These are phyloP conservation scores for Tangara arthus DNA, from an alignment of 2,797 vertebrate genomes.

Conservation along the genomic window DNA sequence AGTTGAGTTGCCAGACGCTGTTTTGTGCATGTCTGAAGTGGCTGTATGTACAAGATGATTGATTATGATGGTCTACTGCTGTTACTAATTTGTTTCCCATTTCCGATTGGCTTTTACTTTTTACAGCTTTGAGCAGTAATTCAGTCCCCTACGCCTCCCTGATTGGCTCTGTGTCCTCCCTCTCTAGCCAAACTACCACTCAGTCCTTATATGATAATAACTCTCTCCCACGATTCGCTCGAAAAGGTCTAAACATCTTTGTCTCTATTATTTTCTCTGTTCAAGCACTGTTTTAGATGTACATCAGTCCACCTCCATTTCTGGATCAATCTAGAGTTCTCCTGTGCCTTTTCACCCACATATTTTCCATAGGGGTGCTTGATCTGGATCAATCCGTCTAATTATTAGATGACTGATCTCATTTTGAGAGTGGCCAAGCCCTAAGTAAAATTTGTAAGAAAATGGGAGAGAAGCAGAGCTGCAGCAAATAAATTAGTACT, in stretches of 20 bases:
- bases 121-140: constrained; percentile 83
- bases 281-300: constrained; percentile 80
- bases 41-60: constrained; percentile 64
- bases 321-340: constrained; percentile 66
- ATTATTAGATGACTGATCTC: neutral
- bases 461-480: constrained; percentile 16
- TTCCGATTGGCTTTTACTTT: constrained; percentile 82
- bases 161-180: constrained; percentile 85
- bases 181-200: constrained; percentile 84
- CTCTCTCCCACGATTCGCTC: constrained; percentile 83
- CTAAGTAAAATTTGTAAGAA: neutral
- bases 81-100: constrained; percentile 82
- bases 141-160: constrained; percentile 82
- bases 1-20: constrained; percentile 28
- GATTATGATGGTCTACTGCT: constrained; percentile 73
- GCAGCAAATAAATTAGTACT: neutral
- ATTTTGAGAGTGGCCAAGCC: constrained; percentile 12
- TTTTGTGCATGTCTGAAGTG: constrained; percentile 72
- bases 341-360: constrained; percentile 76
- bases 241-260: constrained; percentile 87
- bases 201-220: constrained; percentile 84
- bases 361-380: constrained; percentile 86
- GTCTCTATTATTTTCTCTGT: constrained; percentile 81
- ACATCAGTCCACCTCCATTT: constrained; percentile 79
- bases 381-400: constrained; percentile 78